Evolutionary conservation across 1,140 invertebrate species (phyloP).

Genomic region (Bombyx mori): ASM3026992v2 NC_085114.1:5676501-5677000

Average conservation of each 20-base stretch:
- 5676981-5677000: conserved; percentile 26
- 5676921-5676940: conserved; percentile 28
- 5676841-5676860: too few species aligned
- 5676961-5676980: conserved; percentile 70
- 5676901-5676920: too few species aligned
- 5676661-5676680: too few species aligned
- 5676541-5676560: conserved; percentile 9
- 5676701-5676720: too few species aligned
- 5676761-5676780: neutral
- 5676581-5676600: conserved; percentile 1
- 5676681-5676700: too few species aligned
- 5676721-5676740: too few species aligned
- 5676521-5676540: neutral
- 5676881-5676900: too few species aligned
- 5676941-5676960: conserved; percentile 60
- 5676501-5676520: too few species aligned
- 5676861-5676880: too few species aligned
- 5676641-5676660: too few species aligned
- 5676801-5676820: conserved; percentile 3
- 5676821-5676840: neutral
- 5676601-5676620: too few species aligned
- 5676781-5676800: neutral
- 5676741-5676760: neutral
- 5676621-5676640: too few species aligned
- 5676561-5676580: neutral